These are phyloP conservation scores for Colletes latitarsis DNA, from an alignment of 1,140 invertebrate species.

Conservation along the genomic window DNA sequence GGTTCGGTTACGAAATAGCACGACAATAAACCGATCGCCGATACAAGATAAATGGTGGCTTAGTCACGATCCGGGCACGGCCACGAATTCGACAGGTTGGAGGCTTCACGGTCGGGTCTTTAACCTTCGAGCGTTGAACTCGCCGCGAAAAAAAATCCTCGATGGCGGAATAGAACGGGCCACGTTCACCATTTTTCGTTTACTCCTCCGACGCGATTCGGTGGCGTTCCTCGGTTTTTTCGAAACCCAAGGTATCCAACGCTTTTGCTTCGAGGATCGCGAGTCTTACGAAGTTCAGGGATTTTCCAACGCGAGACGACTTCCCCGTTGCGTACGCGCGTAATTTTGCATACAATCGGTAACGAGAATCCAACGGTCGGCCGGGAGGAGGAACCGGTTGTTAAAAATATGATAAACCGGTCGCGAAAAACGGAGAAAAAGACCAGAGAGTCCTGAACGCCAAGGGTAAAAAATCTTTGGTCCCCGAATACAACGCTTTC, in stretches of 20 bases:
- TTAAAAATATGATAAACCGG: constrained; percentile 54
- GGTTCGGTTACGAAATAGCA: constrained; percentile 33
- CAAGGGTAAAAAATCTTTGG: background rate
- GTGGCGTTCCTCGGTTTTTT: too few species aligned
- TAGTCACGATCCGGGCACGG: constrained; percentile 5
- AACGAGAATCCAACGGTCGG: constrained; percentile 29
- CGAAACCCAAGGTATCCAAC: too few species aligned
- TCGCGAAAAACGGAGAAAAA: constrained; percentile 50
- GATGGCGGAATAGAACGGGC: background rate
- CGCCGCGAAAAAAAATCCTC: constrained; percentile 4
- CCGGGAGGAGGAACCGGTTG: constrained; percentile 8
- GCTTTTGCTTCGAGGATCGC: background rate
- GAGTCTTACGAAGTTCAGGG: constrained; percentile 9
- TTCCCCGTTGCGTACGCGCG: constrained; percentile 12
- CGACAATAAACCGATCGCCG: constrained; percentile 15
- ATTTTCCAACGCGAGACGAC: constrained; percentile 8
- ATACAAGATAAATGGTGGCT: constrained; percentile 23
- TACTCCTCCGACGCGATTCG: too few species aligned
- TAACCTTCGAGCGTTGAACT: constrained; percentile 59
- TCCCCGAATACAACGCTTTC: too few species aligned
- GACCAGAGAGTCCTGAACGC: constrained; percentile 38
- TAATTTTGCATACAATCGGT: constrained; percentile 45
- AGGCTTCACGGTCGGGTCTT: constrained; percentile 40
- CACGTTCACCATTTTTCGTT: background rate
- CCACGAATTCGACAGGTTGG: constrained; percentile 39